phyloP scores from a whole-genome alignment of 2,797 vertebrate species.

The Steatocranus sp. region DNA sequence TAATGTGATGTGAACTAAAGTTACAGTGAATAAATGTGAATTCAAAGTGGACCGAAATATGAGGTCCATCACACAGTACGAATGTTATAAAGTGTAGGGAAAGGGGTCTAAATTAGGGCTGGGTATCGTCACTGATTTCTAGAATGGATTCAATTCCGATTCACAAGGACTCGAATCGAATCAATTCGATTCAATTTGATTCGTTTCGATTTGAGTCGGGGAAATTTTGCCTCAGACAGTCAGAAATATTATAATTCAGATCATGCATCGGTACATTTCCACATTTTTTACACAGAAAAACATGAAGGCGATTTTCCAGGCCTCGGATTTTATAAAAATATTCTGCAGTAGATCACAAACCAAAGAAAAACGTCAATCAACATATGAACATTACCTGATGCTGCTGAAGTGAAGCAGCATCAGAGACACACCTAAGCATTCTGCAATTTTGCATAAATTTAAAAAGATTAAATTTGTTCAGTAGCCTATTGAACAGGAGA shows the following conservation, averaged over 20 bases:
- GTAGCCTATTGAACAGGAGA: not conserved
- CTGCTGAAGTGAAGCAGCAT: not conserved
- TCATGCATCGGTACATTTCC: not conserved
- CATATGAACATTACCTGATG: not conserved
- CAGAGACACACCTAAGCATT: not conserved
- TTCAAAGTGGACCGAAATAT: not conserved
- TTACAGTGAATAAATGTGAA: not conserved
- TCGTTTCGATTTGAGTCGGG: not conserved
- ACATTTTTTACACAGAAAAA: not conserved
- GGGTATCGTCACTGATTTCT: not conserved
- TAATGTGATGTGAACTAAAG: not conserved
- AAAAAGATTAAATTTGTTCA: not conserved
- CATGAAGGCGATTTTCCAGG: not conserved
- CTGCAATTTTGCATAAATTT: not conserved
- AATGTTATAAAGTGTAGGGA: not conserved
- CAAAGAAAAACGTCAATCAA: rapidly evolving
- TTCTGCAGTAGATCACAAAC: not conserved
- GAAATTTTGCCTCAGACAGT: not conserved
- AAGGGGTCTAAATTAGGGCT: not conserved
- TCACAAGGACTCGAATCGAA: not conserved
- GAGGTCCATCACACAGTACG: not conserved
- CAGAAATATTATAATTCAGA: not conserved
- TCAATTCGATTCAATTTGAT: not conserved
- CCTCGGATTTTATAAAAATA: not conserved
- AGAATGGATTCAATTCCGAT: not conserved